These are phyloP conservation scores for Rhincodon typus DNA, from an alignment of 2,797 vertebrate species.

Conservation along the genomic window DNA sequence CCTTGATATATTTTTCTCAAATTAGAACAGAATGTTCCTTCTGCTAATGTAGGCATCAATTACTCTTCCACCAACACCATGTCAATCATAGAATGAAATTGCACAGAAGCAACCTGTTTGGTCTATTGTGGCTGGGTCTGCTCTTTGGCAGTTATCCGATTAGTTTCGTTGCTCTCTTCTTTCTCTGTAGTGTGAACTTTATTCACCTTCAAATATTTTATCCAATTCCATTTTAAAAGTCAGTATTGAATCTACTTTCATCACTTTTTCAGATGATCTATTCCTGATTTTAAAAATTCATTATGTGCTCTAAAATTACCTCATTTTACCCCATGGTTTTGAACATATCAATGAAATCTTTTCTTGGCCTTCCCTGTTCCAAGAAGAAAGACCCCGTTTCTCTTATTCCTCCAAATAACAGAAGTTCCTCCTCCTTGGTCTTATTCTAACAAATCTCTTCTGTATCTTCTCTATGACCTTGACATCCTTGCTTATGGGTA, in stretches of 20 bases:
- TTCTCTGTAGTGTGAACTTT: background rate
- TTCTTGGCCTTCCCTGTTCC: no score
- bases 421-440: no score
- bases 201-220: background rate
- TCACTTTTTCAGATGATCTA: background rate
- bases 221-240: background rate
- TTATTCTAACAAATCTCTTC: background rate
- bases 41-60: background rate
- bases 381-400: no score
- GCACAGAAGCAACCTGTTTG: background rate
- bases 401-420: no score
- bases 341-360: background rate
- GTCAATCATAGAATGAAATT: background rate
- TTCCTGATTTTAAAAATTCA: background rate
- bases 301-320: background rate
- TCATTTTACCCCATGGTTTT: background rate
- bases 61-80: background rate
- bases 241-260: background rate
- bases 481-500: no score
- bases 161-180: background rate
- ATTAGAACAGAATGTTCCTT: background rate
- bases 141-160: background rate
- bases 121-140: background rate
- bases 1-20: background rate
- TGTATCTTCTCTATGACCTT: background rate